phyloP scores from a whole-genome alignment of 2,113 vertebrate genomes.

The Osmerus eperlanus region DNA sequence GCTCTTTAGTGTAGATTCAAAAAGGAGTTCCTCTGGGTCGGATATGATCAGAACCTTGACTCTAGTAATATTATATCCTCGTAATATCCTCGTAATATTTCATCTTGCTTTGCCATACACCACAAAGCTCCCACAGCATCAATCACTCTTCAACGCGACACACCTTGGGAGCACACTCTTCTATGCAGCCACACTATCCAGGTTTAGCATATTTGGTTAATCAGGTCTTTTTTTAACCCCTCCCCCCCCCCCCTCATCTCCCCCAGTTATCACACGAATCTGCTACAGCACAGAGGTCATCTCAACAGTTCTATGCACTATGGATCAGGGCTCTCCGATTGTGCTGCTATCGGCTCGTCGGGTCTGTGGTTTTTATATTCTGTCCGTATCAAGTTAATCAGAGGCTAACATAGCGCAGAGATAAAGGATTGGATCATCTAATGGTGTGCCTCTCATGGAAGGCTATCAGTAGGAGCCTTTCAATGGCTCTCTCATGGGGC shows the following conservation, averaged over 20 bases:
- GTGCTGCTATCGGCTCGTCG: constrained; percentile 17
- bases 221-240: neutral
- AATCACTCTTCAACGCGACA: constrained; percentile 5
- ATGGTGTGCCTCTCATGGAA: constrained; percentile 58
- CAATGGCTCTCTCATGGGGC: constrained; percentile 52
- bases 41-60: constrained; percentile 30
- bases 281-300: constrained; percentile 3
- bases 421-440: constrained; percentile 63
- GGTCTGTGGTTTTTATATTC: constrained; percentile 40
- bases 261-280: constrained; percentile 24
- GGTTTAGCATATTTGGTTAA: constrained; percentile 8
- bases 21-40: constrained; percentile 9
- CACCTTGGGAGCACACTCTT: constrained; percentile 7
- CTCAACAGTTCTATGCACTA: constrained; percentile 17
- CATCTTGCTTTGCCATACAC: constrained; percentile 18
- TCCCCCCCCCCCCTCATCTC: neutral
- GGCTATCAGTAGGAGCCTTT: constrained; percentile 51
- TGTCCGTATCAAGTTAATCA: constrained; percentile 47
- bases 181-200: constrained; percentile 6
- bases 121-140: neutral
- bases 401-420: constrained; percentile 47
- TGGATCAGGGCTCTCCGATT: constrained; percentile 8
- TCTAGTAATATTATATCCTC: too few species aligned
- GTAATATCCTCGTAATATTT: constrained; percentile 24
- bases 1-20: constrained; percentile 9